phyloP scores from a whole-genome alignment of 1,140 invertebrate genomes.

The Scaptodrosophila lebanonensis region DNA sequence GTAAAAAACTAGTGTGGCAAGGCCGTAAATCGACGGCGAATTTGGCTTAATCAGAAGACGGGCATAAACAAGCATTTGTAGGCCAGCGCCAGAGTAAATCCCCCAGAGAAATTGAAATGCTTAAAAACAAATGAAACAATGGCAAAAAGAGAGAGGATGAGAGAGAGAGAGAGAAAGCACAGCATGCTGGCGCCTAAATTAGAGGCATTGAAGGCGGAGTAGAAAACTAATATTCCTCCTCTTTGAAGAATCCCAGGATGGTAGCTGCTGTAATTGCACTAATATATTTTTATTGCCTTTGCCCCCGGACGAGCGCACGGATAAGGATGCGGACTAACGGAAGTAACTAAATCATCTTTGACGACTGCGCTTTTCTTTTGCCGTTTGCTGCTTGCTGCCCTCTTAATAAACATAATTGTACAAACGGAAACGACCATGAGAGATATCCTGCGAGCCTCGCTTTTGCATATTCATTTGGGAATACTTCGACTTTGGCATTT shows the following conservation, averaged over 20 bases:
- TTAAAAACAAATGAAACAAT: conserved; percentile 68
- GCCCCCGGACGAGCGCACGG: background rate
- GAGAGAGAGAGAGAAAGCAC: conserved; percentile 15
- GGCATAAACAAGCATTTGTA: conserved; percentile 40
- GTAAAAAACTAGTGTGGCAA: conserved; percentile 38
- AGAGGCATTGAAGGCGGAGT: conserved; percentile 14
- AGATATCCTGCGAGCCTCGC: conserved; percentile 52
- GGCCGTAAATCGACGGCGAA: conserved; percentile 54
- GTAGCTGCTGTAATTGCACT: conserved; percentile 70
- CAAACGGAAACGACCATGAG: conserved; percentile 70
- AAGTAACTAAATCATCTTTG: conserved; percentile 75
- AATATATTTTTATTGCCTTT: conserved; percentile 72
- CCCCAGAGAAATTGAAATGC: conserved; percentile 64
- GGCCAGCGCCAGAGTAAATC: conserved; percentile 26
- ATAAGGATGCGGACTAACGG: conserved; percentile 23
- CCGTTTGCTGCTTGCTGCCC: conserved; percentile 20
- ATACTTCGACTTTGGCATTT: conserved; percentile 22
- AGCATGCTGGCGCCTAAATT: conserved; percentile 46
- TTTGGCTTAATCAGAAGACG: conserved; percentile 26
- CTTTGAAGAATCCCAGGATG: conserved; percentile 13
- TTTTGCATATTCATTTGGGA: conserved; percentile 75
- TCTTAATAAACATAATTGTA: conserved; percentile 74
- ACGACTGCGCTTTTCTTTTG: conserved; percentile 40
- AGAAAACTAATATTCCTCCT: too few relatives aligned
- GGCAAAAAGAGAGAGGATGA: conserved; percentile 13